phyloP scores from a whole-genome alignment of 2,888 invertebrate genomes.

The Xestia c-nigrum region DNA sequence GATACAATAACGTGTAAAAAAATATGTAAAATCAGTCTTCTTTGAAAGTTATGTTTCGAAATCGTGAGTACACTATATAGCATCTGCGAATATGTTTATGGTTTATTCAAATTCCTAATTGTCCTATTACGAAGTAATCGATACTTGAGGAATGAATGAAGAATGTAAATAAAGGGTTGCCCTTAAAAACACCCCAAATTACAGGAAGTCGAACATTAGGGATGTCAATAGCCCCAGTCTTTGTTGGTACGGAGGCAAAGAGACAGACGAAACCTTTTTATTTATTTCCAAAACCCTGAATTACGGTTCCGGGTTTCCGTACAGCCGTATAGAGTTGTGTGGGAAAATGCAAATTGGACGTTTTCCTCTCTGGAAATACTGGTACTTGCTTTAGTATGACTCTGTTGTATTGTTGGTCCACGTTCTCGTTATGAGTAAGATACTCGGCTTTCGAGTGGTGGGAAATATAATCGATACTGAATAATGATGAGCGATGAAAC shows the following conservation, averaged over 20 bases:
- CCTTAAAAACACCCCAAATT: constrained; percentile 19
- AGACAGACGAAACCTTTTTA: constrained; percentile 25
- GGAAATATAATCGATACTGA: constrained; percentile 31
- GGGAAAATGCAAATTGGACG: constrained; percentile 55
- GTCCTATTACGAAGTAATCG: not conserved
- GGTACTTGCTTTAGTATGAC: constrained; percentile 33
- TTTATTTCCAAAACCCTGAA: constrained; percentile 38
- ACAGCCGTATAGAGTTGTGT: constrained; percentile 34
- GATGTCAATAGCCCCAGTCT: constrained; percentile 3
- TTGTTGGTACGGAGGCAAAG: constrained; percentile 32
- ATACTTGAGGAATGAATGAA: not conserved
- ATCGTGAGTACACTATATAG: not conserved
- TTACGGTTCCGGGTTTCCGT: constrained; percentile 40
- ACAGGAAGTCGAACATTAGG: constrained; percentile 25
- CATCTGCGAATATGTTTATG: not conserved
- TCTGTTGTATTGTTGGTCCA: constrained; percentile 45
- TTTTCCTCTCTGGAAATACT: constrained; percentile 44
- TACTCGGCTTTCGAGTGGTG: not conserved
- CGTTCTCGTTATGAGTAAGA: constrained; percentile 27
- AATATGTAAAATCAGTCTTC: not conserved
- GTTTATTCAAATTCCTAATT: not conserved
- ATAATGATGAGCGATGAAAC: constrained; percentile 29
- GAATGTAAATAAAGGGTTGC: not conserved
- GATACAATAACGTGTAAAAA: constrained; percentile 16
- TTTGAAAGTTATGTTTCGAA: not conserved